These are phyloP conservation scores for Siderastrea radians DNA, from an alignment of 92 coral and sea anemone species.

Conservation along the genomic window DNA sequence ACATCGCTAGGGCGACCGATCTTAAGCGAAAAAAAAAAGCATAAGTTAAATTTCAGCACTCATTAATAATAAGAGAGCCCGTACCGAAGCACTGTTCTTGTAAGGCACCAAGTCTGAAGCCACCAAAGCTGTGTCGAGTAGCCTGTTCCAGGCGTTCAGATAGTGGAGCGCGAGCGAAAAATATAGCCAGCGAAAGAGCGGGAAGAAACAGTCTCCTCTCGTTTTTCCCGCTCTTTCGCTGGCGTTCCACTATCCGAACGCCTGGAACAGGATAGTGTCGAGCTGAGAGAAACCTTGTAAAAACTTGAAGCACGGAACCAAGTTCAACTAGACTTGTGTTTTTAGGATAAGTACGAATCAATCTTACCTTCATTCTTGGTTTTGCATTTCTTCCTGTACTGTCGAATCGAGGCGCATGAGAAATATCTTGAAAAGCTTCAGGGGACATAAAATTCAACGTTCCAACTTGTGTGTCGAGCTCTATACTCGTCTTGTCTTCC, in stretches of 20 bases:
- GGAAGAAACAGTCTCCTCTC: no score
- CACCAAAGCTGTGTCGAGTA: neutral
- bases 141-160: no score
- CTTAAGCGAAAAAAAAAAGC: conserved; percentile 33
- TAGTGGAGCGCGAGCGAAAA: no score
- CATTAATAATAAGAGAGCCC: neutral
- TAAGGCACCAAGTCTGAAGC: neutral
- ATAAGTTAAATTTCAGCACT: neutral
- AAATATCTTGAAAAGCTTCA: conserved; percentile 93
- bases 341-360: neutral
- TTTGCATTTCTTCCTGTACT: conserved; percentile 60
- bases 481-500: conserved; percentile 96
- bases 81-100: neutral
- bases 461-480: conserved; percentile 96
- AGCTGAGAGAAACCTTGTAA: neutral
- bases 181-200: no score
- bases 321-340: neutral
- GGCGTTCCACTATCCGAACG: no score
- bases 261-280: neutral
- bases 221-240: no score
- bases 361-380: conserved; percentile 91
- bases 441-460: conserved; percentile 98
- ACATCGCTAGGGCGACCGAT: conserved; percentile 99
- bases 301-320: neutral
- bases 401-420: conserved; percentile 64